Evolutionary conservation across 1,140 invertebrate species (phyloP).

Genomic region (Chrysopa pallens): DNA sequence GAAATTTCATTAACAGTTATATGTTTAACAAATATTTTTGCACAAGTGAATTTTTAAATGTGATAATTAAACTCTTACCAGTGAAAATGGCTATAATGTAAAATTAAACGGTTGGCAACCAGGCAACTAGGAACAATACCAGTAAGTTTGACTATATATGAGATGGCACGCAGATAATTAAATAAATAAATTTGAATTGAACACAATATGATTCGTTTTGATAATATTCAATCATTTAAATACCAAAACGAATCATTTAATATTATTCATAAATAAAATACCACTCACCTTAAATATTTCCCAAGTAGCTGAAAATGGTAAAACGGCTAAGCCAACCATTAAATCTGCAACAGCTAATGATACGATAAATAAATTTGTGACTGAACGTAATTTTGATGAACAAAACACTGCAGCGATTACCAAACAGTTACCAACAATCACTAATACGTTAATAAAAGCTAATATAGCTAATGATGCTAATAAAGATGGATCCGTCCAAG

Average conservation of each 20-base stretch:
- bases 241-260: not conserved
- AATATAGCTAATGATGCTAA: slow-evolving; percentile 57
- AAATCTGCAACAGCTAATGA: slow-evolving; percentile 85
- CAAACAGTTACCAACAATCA: slow-evolving; percentile 74
- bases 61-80: too few species aligned
- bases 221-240: too few species aligned
- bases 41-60: too few species aligned
- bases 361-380: slow-evolving; percentile 90
- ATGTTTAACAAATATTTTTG: too few species aligned
- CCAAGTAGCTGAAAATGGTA: slow-evolving; percentile 76
- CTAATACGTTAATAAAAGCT: slow-evolving; percentile 66
- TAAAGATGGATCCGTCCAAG: slow-evolving; percentile 56
- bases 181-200: too few species aligned
- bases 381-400: slow-evolving; percentile 69
- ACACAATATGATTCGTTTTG: too few species aligned
- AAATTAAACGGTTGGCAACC: too few species aligned
- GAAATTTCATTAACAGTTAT: too few species aligned
- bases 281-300: slow-evolving; percentile 66
- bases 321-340: slow-evolving; percentile 74
- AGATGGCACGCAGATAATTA: too few species aligned
- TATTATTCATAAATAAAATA: slow-evolving; percentile 1
- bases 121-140: too few species aligned
- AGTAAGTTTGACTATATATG: too few species aligned
- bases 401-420: slow-evolving; percentile 84
- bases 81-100: too few species aligned